Percentiles rank a stretch among this genome's conserved stretches.
phyloP scores from a whole-genome alignment of 2,888 invertebrate species.

The Eudasyphora cyanicolor region DNA sequence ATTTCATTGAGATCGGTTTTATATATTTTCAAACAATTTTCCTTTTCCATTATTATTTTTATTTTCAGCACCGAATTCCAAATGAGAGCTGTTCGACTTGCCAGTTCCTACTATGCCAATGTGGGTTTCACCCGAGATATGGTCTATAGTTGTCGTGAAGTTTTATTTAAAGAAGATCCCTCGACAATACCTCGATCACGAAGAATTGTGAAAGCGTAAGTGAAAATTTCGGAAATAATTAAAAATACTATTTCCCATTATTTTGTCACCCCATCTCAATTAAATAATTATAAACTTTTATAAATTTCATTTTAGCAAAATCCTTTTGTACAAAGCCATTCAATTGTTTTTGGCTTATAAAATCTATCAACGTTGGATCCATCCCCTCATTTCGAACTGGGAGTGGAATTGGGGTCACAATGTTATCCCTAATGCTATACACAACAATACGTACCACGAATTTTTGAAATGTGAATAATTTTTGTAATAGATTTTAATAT shows the following conservation, averaged over 20 bases:
- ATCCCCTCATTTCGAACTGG: neutral
- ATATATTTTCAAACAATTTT: too few species aligned
- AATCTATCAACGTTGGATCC: neutral
- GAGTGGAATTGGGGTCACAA: neutral
- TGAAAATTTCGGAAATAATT: neutral
- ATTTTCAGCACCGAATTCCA: conserved; percentile 71
- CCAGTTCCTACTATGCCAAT: neutral
- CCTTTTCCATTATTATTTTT: too few species aligned
- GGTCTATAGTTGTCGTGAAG: conserved; percentile 33
- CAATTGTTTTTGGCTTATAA: conserved; percentile 33
- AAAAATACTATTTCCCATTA: neutral
- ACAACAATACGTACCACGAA: too few species aligned
- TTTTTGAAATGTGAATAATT: too few species aligned
- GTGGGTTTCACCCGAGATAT: neutral
- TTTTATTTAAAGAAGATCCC: conserved; percentile 53
- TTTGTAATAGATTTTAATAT: too few species aligned
- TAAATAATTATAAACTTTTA: conserved; percentile 1
- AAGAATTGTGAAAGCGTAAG: conserved; percentile 50
- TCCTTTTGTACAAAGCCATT: neutral
- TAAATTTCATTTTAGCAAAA: conserved; percentile 39
- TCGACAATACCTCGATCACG: conserved; percentile 41
- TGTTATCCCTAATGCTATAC: too few species aligned
- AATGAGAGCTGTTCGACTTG: neutral
- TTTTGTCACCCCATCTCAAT: neutral
- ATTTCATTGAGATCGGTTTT: too few species aligned